Conservation (phyloP, 2,797 vertebrate species). For the Melanotaenia nigrans region DNA sequence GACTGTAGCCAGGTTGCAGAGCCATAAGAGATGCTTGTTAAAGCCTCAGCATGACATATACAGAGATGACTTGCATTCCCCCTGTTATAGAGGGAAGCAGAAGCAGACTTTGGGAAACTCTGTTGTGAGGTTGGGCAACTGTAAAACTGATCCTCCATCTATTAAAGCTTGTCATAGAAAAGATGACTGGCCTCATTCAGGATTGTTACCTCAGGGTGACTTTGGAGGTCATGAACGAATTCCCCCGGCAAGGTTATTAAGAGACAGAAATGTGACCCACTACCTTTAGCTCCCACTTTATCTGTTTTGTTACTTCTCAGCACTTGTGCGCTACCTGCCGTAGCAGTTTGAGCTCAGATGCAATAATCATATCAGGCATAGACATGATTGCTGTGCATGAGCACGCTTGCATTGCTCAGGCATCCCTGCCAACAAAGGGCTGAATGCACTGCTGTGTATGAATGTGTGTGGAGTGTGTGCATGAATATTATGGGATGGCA, state of each 20-base stretch:
- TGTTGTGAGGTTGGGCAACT: conserved; percentile 34
- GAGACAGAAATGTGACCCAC: conserved; percentile 64
- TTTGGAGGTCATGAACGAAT: conserved; percentile 43
- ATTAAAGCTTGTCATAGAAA: conserved; percentile 53
- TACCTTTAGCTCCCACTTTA: conserved; percentile 38
- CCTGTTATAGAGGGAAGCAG: conserved; percentile 37
- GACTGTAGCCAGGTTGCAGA: conserved; percentile 71
- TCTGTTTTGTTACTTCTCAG: conserved; percentile 18
- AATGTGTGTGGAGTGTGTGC: conserved; percentile 63
- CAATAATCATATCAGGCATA: conserved; percentile 56
- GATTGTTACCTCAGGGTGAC: conserved; percentile 56
- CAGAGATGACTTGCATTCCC: conserved; percentile 58
- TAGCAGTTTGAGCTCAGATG: conserved; percentile 31
- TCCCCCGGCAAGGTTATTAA: conserved; percentile 60
- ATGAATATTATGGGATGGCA: conserved; percentile 83
- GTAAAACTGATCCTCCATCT: conserved; percentile 37
- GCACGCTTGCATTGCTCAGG: conserved; percentile 60
- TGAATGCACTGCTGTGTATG: conserved; percentile 64
- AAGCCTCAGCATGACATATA: conserved; percentile 66
- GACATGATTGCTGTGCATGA: conserved; percentile 58
- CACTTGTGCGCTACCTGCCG: conserved; percentile 55
- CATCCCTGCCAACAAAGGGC: conserved; percentile 75
- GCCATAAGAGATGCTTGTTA: conserved; percentile 68
- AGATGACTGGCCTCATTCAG: conserved; percentile 72
- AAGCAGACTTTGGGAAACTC: conserved; percentile 50